Base-by-base conservation (phyloP, 2,113 vertebrate species). In the Dasypus novemcinctus region DNA sequence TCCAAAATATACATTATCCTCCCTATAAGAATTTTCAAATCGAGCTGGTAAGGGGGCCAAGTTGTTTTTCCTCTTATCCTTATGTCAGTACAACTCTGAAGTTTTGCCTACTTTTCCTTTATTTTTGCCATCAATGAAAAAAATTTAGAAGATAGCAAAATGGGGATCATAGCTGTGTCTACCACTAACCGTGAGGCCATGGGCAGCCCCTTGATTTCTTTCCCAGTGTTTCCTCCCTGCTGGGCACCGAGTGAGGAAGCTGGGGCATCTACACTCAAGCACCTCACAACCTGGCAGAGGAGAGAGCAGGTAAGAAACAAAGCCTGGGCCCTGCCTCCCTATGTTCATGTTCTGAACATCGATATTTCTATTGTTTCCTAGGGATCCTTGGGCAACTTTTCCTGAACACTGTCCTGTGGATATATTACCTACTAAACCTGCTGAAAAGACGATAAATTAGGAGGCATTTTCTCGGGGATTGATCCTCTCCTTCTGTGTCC, bases 361-460 rank as follows among this genome's bases (percentile, higher is more conserved):
- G 71, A 90, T 95, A 59, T 84, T 90, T 93, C 87, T 63, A 49
- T 21, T 72, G 9, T 88, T 87, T 95, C 78, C 41, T 14, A 46
- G 75, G 8, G 1, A 7, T 84, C 33, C 85, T 95, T 43, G 31
- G 31, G 14, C 12, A 84, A 57, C 13, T 93, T 68, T 52, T 15
- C 38, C 69, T 52, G 68, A 54, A 84, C 31, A 85, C 66, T 61
- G 10, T 66, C 54, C 57, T 71, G 61, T 59, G 57, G 94, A 61
- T 76, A 36, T 91, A 76, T 68, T 92, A 69, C 76, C 59, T 93
- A 81, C 63, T 68, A 85, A 93, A 63, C 61, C 43, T 92, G 66
- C 80, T 94, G 81, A 97, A 95, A 95, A 83, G 41, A 61, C 90
- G 46, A 94, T 81, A 90, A 72, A 82, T 81, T 72, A 61, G 54